Percentiles rank a stretch among this genome's conserved stretches.
These are phyloP conservation scores for Thinocorus orbignyianus DNA, from an alignment of 2,113 vertebrate species.

Conservation along the genomic window DNA sequence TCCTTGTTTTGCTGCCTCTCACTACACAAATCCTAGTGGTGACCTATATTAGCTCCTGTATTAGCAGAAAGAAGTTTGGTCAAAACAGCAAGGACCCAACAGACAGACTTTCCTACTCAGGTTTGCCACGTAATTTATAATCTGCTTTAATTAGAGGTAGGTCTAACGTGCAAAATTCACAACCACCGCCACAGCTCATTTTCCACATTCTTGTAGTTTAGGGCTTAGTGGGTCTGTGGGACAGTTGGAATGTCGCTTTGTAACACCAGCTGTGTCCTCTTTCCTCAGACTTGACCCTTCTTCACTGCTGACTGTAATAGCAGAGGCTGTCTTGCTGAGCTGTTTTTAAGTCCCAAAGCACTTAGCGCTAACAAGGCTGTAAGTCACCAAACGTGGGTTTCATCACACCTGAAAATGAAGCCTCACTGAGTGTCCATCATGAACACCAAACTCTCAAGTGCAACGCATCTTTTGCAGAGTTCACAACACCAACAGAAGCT, in stretches of 20 bases:
- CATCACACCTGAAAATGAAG: not conserved
- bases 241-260: not conserved
- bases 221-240: fast-evolving
- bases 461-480: not conserved
- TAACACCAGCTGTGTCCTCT: fast-evolving
- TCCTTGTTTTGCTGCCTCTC: not conserved
- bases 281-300: not conserved
- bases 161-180: not conserved
- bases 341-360: not conserved
- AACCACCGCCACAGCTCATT: not conserved
- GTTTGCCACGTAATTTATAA: not conserved
- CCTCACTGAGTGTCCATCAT: not conserved
- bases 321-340: not conserved
- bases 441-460: not conserved
- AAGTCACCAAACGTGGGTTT: not conserved
- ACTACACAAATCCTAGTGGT: fast-evolving
- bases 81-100: not conserved
- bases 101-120: not conserved
- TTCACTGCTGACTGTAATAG: fast-evolving
- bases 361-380: not conserved
- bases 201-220: not conserved
- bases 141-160: not conserved
- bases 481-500: fast-evolving
- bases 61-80: not conserved
- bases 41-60: not conserved